Base-by-base conservation (phyloP, 2,797 vertebrate species). In the Heliangelus exortis region DNA sequence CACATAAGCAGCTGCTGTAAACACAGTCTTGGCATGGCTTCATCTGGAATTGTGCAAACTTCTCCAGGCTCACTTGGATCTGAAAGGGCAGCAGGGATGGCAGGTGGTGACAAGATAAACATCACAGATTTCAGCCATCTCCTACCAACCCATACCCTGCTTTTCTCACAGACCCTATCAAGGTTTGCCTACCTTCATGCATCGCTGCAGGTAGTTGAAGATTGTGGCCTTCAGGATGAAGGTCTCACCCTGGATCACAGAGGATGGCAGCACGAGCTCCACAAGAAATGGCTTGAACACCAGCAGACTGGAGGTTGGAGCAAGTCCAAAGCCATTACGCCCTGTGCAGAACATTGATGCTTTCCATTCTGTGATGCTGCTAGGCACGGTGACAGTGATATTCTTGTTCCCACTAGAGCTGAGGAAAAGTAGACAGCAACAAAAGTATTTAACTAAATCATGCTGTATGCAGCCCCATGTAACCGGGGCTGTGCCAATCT, bases 281-380 rank as follows among this genome's bases (percentile, higher is more conserved):
- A 99, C 97, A 84, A 98, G 96, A 96, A 98, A 99, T 8, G 98
- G 98, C 94, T 98, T 98, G 97, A 98, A 98, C 90, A 98, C 98
- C 1, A 53, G 97, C 68, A 99, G 85, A 16, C 86, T 28, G 67
- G 96, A 83, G 61, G 89, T 75, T 59, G 97, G 95, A 86, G 98
- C 97, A 82, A 98, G 89, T 50, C 98, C 98, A 34, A 99, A 97
- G 68, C 98, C 98, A 2, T 89, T 53, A 12, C 1, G 28, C 43
- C 97, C 97, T 81, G 98, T 86, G 94, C 99, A 99, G 97, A 99
- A 98, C 8, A 98, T 98, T 61, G 97, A 98, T 0, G 97, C 98
- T 22, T 97, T 97, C 98, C 98, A 99, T 55, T 97, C 96, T 5
- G 98, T 98, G 97, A 98, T 98, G 90, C 97, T 95, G 45, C 98